Percentiles rank a stretch among this genome's conserved stretches.
These are phyloP conservation scores for Dicerorhinus sumatrensis DNA, from an alignment of 2,113 vertebrate species.

Conservation along the genomic window DNA sequence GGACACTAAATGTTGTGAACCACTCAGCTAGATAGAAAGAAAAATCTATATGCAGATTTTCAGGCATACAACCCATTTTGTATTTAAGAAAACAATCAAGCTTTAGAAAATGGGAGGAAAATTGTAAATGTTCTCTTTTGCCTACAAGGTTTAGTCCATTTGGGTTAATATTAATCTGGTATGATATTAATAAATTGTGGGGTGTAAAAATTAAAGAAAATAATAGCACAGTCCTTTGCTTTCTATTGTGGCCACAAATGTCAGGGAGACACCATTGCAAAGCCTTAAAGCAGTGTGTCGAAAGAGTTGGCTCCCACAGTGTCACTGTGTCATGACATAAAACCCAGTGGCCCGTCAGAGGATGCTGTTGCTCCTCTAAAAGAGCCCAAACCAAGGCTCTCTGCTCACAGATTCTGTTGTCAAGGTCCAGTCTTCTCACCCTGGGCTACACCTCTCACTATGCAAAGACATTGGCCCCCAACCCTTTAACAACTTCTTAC, in stretches of 20 bases:
- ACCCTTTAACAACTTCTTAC: neutral
- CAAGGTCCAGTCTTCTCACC: neutral
- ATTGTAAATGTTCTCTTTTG: neutral
- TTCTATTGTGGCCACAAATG: neutral
- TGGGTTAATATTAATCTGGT: neutral
- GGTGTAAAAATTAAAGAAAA: neutral
- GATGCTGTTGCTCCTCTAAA: neutral
- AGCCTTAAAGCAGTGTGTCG: too few species aligned
- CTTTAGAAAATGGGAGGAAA: neutral
- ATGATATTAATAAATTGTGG: neutral
- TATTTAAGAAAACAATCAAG: neutral
- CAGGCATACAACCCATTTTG: neutral
- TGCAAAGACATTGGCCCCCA: neutral
- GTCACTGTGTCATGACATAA: fast-evolving
- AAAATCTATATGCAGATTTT: neutral
- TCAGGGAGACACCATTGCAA: neutral
- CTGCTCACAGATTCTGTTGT: neutral
- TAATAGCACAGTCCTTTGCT: neutral
- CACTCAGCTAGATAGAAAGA: neutral
- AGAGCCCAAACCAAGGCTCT: neutral
- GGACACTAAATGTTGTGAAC: neutral
- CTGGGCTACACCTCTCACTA: neutral
- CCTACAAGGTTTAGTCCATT: neutral
- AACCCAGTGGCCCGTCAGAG: too few species aligned
- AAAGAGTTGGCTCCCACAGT: neutral